phyloP scores from a whole-genome alignment of 2,888 invertebrate genomes.

The Caenorhabditis plicata region DNA sequence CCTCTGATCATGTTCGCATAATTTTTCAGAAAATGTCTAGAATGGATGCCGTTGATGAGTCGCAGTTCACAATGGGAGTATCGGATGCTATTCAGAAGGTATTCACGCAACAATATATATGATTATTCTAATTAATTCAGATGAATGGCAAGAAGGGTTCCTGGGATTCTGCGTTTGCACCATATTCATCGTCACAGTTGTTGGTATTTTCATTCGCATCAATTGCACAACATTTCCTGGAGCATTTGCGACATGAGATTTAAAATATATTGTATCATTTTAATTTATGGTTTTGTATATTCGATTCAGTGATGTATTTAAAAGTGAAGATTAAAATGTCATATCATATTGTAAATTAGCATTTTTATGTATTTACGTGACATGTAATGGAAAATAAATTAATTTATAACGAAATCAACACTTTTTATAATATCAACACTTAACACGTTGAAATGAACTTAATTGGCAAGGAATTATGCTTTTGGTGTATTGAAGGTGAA shows the following conservation, averaged over 20 bases:
- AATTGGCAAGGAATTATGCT: constrained; percentile 14
- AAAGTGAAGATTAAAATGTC: background rate
- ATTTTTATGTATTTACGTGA: background rate
- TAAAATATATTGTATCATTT: background rate
- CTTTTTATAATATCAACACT: background rate
- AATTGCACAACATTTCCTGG: constrained; percentile 21
- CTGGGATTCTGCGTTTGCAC: constrained; percentile 21
- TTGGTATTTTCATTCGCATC: constrained; percentile 17
- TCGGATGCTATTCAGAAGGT: too few species aligned
- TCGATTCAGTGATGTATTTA: background rate
- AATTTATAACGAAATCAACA: background rate
- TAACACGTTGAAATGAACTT: background rate
- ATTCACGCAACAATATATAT: too few species aligned
- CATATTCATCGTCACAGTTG: constrained; percentile 16
- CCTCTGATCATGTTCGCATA: too few species aligned
- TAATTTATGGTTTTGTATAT: background rate
- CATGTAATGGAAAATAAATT: background rate
- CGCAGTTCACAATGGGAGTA: too few species aligned
- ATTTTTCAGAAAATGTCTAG: too few species aligned
- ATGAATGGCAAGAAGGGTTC: background rate
- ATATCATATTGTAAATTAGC: too few species aligned
- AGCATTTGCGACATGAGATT: constrained; percentile 18
- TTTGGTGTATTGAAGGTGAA: constrained; percentile 30
- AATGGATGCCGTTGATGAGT: too few species aligned
- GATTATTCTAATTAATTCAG: too few species aligned